phyloP scores from a whole-genome alignment of 2,797 vertebrate genomes.

The Arnoldichthys spilopterus region DNA sequence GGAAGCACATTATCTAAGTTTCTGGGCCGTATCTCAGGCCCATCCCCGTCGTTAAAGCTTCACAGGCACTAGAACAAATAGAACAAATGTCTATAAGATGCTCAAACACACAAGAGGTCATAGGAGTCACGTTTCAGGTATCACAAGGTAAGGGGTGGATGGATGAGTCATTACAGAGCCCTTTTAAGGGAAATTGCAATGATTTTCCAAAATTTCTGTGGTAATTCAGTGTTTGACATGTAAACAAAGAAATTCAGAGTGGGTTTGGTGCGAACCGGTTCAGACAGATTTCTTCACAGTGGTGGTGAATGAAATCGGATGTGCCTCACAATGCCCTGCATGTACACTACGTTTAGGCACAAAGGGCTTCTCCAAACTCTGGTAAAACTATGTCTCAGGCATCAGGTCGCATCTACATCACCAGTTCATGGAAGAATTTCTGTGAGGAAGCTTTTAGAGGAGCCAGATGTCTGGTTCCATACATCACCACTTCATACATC shows the following conservation, averaged over 20 bases:
- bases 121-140: not conserved
- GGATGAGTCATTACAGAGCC: not conserved
- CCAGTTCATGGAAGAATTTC: no score
- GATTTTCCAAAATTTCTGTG: no score
- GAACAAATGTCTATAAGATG: conserved; percentile 25
- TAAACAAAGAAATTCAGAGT: not conserved
- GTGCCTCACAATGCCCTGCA: no score
- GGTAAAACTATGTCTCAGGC: no score
- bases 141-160: not conserved
- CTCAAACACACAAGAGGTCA: conserved; percentile 15
- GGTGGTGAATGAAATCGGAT: no score
- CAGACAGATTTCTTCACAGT: no score
- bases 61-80: conserved; percentile 60
- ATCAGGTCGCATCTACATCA: no score
- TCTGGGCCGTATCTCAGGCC: conserved; percentile 57
- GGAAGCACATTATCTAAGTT: conserved; percentile 39
- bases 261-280: not conserved
- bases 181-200: no score
- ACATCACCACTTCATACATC: not conserved
- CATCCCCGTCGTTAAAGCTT: conserved; percentile 55
- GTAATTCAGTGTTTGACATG: not conserved
- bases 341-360: no score
- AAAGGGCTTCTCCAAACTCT: no score
- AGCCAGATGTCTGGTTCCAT: no score
- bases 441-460: no score